phyloP scores from a whole-genome alignment of 2,113 vertebrate species.

The Mesocricetus auratus region DNA sequence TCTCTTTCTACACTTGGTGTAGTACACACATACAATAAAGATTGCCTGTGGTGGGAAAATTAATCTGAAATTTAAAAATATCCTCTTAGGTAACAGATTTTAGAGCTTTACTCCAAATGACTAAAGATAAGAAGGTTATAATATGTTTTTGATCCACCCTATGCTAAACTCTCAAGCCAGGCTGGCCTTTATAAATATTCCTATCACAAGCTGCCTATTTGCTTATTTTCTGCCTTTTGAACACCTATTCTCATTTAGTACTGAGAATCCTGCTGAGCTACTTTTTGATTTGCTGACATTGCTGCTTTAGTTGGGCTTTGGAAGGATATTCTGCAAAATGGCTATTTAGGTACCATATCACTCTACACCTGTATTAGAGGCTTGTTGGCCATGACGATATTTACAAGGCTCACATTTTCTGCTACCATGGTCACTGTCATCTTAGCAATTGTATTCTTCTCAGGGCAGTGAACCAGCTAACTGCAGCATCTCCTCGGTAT shows the following conservation, averaged over 20 bases:
- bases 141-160: neutral
- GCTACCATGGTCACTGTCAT: neutral
- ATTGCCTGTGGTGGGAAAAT: neutral
- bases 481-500: slow-evolving; percentile 8
- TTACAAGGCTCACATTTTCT: slow-evolving; percentile 6
- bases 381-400: neutral
- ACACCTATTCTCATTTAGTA: neutral
- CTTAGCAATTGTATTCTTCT: slow-evolving; percentile 33
- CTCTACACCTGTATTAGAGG: neutral
- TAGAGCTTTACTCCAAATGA: slow-evolving; percentile 14
- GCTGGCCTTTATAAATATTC: slow-evolving; percentile 17
- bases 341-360: neutral
- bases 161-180: neutral
- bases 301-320: slow-evolving; percentile 32
- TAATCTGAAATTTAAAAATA: neutral
- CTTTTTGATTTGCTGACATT: neutral
- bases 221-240: slow-evolving; percentile 36
- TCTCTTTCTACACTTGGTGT: neutral
- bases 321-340: neutral
- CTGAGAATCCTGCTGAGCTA: neutral
- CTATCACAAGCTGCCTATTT: neutral
- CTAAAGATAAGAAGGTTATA: slow-evolving; percentile 9
- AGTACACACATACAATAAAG: neutral
- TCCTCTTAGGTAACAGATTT: neutral
- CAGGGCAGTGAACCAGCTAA: slow-evolving; percentile 65